phyloP scores from a whole-genome alignment of 2,888 invertebrate genomes.

The Parnassius glacialis region DNA sequence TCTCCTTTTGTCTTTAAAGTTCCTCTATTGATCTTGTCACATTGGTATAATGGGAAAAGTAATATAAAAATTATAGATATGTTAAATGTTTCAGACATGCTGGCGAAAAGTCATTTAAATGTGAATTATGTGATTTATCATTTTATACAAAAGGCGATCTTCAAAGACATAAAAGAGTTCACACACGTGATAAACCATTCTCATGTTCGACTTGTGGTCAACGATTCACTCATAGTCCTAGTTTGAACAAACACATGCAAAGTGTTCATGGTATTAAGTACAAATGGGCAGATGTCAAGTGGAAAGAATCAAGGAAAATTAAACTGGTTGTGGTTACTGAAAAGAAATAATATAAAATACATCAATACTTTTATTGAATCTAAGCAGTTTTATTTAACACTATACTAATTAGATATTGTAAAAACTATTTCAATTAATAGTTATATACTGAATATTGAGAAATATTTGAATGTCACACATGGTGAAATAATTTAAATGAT shows the following conservation, averaged over 20 bases:
- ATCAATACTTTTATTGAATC: conserved; percentile 5
- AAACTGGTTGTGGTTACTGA: conserved; percentile 34
- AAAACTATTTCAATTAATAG: conserved; percentile 4
- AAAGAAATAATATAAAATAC: conserved; percentile 32
- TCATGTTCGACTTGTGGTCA: conserved; percentile 64
- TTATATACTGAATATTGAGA: conserved; percentile 10
- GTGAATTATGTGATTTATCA: conserved; percentile 54
- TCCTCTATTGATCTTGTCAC: too few species aligned
- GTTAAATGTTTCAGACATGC: conserved; percentile 46
- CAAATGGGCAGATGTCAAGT: conserved; percentile 60
- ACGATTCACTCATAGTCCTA: conserved; percentile 65
- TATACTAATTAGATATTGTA: conserved; percentile 6
- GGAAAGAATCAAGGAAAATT: conserved; percentile 31
- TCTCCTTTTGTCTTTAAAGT: too few species aligned
- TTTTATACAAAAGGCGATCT: conserved; percentile 66
- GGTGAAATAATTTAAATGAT: conserved; percentile 3
- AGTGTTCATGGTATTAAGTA: conserved; percentile 63
- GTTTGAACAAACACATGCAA: conserved; percentile 72
- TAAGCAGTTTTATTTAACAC: conserved; percentile 17
- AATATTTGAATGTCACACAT: conserved; percentile 13
- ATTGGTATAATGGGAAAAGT: too few species aligned
- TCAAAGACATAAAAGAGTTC: conserved; percentile 60
- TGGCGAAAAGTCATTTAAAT: conserved; percentile 64
- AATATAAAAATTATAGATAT: too few species aligned
- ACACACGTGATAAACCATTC: conserved; percentile 68